A percentile compares a stretch with the other conserved stretches of the same genome.
Evolutionary conservation across 2,113 vertebrate genomes (phyloP).

Genomic region (Bucco capensis): DNA sequence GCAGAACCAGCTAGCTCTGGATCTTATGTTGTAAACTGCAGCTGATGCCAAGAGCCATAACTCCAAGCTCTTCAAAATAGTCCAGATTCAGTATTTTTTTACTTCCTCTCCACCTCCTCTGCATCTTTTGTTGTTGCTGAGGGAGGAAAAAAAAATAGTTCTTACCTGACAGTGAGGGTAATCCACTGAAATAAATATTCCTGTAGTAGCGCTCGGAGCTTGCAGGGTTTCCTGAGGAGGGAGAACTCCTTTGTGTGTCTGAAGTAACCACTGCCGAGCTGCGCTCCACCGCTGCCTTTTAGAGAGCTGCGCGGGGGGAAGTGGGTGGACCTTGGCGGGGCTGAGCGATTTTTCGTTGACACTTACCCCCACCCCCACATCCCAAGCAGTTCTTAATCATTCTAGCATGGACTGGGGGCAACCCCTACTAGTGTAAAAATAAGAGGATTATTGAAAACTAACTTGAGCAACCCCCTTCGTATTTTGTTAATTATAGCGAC

Average conservation of each 20-base stretch:
- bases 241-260: conserved; percentile 73
- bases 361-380: conserved; percentile 3
- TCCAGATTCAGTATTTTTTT: conserved; percentile 59
- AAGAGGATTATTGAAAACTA: conserved; percentile 6
- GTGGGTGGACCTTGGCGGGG: conserved; percentile 63
- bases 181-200: conserved; percentile 58
- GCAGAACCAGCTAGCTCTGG: conserved; percentile 1
- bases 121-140: neutral
- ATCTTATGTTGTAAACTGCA: conserved; percentile 13
- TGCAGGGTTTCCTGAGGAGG: conserved; percentile 72
- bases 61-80: conserved; percentile 49
- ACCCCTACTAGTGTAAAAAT: neutral
- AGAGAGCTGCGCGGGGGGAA: conserved; percentile 72
- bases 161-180: conserved; percentile 74
- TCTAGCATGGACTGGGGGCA: neutral
- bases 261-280: conserved; percentile 76
- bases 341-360: conserved; percentile 4
- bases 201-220: conserved; percentile 54
- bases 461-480: neutral
- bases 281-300: conserved; percentile 73
- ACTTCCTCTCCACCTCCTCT: neutral
- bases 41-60: conserved; percentile 56
- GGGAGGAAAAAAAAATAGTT: neutral
- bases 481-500: neutral
- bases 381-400: conserved; percentile 13